A percentile compares a stretch with the other conserved stretches of the same genome.
Evolutionary conservation across 2,113 vertebrate species (phyloP).

Genomic region (Lasiurus cinereus): DNA sequence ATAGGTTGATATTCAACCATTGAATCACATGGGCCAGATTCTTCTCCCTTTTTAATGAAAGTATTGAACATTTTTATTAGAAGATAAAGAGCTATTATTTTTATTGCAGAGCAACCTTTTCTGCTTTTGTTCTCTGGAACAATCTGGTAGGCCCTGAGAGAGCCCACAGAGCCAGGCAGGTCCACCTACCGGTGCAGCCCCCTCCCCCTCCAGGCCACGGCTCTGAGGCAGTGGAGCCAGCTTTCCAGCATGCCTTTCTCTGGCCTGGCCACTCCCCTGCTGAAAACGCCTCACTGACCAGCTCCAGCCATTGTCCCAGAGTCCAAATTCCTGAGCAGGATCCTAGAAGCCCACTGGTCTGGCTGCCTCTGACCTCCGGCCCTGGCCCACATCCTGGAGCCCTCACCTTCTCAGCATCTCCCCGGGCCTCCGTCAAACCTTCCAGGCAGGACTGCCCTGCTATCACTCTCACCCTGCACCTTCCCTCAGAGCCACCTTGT

Average conservation of each 20-base stretch:
- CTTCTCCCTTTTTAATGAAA: too few relatives aligned
- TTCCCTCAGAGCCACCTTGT: neutral
- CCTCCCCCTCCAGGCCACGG: accelerated
- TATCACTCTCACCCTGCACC: neutral
- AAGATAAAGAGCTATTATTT: neutral
- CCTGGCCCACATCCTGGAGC: accelerated
- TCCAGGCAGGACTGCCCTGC: neutral
- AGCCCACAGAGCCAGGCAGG: neutral
- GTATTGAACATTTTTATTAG: neutral
- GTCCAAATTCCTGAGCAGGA: neutral
- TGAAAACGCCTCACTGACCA: neutral
- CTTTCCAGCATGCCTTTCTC: neutral
- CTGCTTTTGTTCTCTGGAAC: neutral
- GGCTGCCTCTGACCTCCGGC: neutral
- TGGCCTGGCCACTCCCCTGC: neutral
- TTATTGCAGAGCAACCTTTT: neutral
- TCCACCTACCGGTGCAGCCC: too few relatives aligned
- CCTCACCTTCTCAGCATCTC: neutral
- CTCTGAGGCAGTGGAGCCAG: neutral
- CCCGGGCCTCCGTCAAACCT: neutral
- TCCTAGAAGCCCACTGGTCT: neutral
- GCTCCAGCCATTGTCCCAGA: neutral
- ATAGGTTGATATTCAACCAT: too few relatives aligned
- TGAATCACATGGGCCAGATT: too few relatives aligned
- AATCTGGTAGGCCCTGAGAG: neutral